phyloP scores from a whole-genome alignment of 2,888 invertebrate genomes.

The Creontiades dilutus region DNA sequence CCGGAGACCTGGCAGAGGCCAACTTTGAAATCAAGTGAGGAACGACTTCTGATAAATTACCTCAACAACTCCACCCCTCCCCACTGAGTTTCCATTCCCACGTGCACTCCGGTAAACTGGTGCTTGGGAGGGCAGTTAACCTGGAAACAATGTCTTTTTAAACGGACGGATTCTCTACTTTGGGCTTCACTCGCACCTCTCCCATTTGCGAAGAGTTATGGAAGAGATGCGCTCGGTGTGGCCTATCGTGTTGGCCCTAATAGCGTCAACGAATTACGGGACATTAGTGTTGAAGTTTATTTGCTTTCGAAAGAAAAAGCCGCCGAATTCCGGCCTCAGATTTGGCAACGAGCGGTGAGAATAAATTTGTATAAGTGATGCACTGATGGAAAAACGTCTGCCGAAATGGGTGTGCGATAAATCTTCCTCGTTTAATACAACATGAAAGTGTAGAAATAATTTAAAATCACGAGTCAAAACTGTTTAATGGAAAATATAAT shows the following conservation, averaged over 20 bases:
- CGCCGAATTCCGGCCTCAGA: background rate
- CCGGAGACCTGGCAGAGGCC: background rate
- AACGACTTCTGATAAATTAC: slow-evolving; percentile 40
- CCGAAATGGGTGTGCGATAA: too few species aligned
- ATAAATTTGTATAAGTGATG: background rate
- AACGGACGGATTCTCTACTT: slow-evolving; percentile 43
- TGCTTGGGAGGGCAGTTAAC: slow-evolving; percentile 56
- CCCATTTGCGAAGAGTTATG: slow-evolving; percentile 12
- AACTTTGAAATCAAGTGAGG: slow-evolving; percentile 26
- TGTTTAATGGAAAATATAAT: too few species aligned
- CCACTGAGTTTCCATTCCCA: background rate
- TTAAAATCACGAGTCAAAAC: too few species aligned
- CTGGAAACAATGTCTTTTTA: slow-evolving; percentile 67
- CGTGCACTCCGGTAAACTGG: background rate
- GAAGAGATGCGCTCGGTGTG: slow-evolving; percentile 7
- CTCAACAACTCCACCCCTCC: too few species aligned
- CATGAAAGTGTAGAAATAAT: too few species aligned
- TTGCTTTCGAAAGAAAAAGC: background rate
- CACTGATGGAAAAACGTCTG: too few species aligned
- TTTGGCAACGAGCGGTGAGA: background rate
- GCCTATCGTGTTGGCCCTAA: slow-evolving; percentile 8
- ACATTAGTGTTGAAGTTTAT: background rate
- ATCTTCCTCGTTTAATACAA: too few species aligned
- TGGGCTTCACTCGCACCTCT: slow-evolving; percentile 1
- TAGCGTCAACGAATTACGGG: background rate